Evolutionary conservation across 2,797 vertebrate species (phyloP), one percentile per base, ranked within the genome.

Genomic region (Chloroceryle inda): DNA sequence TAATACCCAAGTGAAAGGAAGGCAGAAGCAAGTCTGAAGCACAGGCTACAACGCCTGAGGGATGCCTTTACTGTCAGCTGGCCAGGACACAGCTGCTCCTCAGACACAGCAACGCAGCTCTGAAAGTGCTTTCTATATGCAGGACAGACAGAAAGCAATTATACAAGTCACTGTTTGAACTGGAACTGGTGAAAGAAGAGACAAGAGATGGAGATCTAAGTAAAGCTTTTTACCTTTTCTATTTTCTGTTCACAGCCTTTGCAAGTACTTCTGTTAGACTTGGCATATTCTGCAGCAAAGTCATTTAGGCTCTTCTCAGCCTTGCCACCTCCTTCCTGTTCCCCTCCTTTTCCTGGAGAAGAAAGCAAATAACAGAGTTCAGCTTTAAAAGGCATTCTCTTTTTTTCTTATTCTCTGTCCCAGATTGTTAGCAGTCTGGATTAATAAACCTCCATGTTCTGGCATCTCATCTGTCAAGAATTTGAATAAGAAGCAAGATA

Each of bases 211-310:
- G 24, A 82, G 22, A 92, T 47, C 33, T 33, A 58, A 23, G 33
- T 40, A 56, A 67, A 42, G 35, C 42, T 49, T 72, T 50, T 89
- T 89, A 99, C 99, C 99, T 99, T 99, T 89, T 99, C 99, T 85
- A 99, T 99, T 98, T 99, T 99, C 97, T 99, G 98, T 74, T 99
- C 98, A 38, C 99, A 99, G 73, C 99, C 99, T 97, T 99, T 99
- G 98, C 99, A 99, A 2, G 98, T 99, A 97, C 99, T 99, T 91
- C 99, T 98, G 98, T 99, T 99, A 18, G 99, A 99, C 95, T 99
- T 99, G 58, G 99, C 99, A 2, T 99, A 99, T 95, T 99, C 99
- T 27, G 99, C 99, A 3, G 99, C 98, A 95, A 99, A 99, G 95
- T 99, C 99, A 69, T 98, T 98, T 66, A 99, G 97, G 0, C 98